Base-by-base conservation (phyloP, 2,797 vertebrate genomes). In the Melanotaenia boesemani region DNA sequence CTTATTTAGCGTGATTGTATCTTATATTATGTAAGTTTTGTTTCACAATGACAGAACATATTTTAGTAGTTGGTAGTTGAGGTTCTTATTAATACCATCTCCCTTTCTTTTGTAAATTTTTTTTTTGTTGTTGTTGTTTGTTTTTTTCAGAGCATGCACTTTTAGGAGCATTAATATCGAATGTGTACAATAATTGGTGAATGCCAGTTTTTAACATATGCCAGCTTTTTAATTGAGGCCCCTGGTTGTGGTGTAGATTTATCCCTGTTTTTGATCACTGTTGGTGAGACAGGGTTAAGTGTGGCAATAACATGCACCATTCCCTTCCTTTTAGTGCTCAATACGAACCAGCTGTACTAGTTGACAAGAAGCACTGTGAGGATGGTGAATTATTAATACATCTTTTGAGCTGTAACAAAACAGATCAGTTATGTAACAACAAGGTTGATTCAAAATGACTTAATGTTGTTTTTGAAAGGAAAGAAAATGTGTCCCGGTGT, bases 321-420 rank as follows among this genome's bases (percentile, higher is more conserved):
- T 26, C 28, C 15, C 5, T 8, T 67, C 2, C 37, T 54, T 57
- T 24, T 34, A 70, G 18, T 30, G 56, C 20, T 22, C 2, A 20
- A 32, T 57, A 26, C 12, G 11, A 32, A 34, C 59, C 68, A 63
- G 15, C 56, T 24, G 60, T 58, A 64, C 16, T 56, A 30, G n/a
- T 30, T 55, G 34, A 67, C 28, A 28, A 15, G 46, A 13, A 72
- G 7, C 58, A 18, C 28, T 41, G 52, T 52, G 48, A 57, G 55
- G 22, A 50, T 24, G 28, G 60, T 39, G 2, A 67, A 66, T 72
- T 67, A 72, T 66, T 65, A 15, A 74, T 64, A 37, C 3, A 28
- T 30, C 15, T 20, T 6, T 26, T 46, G 24, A 59, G 24, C 59
- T 55, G 37, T 48, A 28, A 15, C 32, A 46, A 67, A 16, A 37